These are phyloP conservation scores for Thunnus thynnus DNA, from an alignment of 2,113 vertebrate genomes.

Conservation along the genomic window DNA sequence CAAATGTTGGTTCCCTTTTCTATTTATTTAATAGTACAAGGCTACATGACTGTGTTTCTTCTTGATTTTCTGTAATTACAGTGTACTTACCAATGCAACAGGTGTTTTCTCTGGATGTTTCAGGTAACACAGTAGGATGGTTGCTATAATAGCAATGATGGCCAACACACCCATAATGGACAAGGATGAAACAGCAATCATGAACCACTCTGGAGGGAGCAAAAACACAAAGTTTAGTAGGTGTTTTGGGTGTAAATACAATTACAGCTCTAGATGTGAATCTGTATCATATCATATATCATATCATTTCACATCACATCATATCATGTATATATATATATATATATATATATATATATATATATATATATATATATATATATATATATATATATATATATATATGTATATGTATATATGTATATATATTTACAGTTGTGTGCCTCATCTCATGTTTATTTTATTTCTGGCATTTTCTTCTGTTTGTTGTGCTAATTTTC, in stretches of 20 bases:
- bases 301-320: too few species aligned
- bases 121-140: constrained; percentile 68
- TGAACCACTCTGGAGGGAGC: constrained; percentile 59
- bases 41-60: background rate
- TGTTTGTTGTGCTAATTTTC: too few species aligned
- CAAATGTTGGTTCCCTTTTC: background rate
- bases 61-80: background rate
- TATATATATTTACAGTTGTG: too few species aligned
- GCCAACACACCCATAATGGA: constrained; percentile 44
- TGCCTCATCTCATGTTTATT: too few species aligned
- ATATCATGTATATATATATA: too few species aligned
- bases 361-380: too few species aligned
- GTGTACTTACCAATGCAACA: constrained; percentile 74
- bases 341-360: too few species aligned
- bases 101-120: constrained; percentile 78
- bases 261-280: background rate
- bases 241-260: background rate
- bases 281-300: background rate
- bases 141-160: background rate
- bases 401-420: too few species aligned
- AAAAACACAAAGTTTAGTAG: constrained; percentile 19
- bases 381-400: too few species aligned
- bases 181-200: constrained; percentile 50
- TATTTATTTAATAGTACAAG: background rate
- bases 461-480: too few species aligned